phyloP scores from a whole-genome alignment of 1,140 invertebrate species.

The Tetraneura akinire region DNA sequence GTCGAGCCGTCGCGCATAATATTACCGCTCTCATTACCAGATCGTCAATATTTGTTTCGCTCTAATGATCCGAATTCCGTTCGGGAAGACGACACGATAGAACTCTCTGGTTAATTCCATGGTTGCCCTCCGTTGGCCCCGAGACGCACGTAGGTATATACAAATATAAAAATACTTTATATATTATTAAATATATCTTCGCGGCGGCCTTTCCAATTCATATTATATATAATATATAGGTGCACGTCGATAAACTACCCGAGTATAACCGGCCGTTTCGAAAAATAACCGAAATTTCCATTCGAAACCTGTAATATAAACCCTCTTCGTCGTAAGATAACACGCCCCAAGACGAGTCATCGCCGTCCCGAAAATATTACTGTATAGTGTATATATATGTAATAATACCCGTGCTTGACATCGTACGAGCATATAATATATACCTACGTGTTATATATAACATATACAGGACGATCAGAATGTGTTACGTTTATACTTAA shows the following conservation, averaged over 20 bases:
- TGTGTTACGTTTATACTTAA: too few relatives aligned
- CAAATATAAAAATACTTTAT: background rate
- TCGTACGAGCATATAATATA: too few relatives aligned
- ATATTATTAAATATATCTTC: background rate
- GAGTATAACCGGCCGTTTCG: slow-evolving; percentile 36
- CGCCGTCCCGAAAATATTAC: too few relatives aligned
- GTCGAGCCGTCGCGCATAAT: background rate
- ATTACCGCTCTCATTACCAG: slow-evolving; percentile 40
- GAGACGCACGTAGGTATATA: slow-evolving; percentile 11
- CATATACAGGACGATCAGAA: too few relatives aligned
- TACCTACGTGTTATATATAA: too few relatives aligned
- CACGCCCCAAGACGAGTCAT: background rate
- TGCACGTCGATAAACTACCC: too few relatives aligned
- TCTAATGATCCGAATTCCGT: slow-evolving; percentile 40
- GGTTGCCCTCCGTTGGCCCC: background rate
- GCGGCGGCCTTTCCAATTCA: too few relatives aligned
- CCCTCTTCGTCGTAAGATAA: background rate
- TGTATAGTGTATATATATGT: too few relatives aligned
- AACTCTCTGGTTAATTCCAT: background rate
- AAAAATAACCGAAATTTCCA: background rate
- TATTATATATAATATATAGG: too few relatives aligned
- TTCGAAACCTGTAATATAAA: slow-evolving; percentile 37
- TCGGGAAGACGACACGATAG: slow-evolving; percentile 9
- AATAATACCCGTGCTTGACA: too few relatives aligned
- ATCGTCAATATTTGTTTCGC: slow-evolving; percentile 37